Evolutionary conservation across 2,113 vertebrate species (phyloP), one percentile per base, ranked within the genome.

Genomic region (Symphodus melops): DNA sequence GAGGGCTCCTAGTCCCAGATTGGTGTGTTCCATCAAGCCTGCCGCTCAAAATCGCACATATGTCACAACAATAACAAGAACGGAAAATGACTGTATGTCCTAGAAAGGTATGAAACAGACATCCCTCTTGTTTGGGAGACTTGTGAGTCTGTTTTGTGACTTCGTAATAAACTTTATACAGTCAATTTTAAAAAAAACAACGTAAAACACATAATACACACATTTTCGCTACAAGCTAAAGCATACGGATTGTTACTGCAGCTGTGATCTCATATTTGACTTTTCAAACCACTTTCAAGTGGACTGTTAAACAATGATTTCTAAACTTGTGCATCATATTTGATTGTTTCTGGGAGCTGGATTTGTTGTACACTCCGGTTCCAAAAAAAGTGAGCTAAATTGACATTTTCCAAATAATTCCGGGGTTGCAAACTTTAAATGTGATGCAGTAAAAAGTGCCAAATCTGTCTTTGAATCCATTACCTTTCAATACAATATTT

Each of bases 61-160:
- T 81, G 87, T 86, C 90, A 91, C 60, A 82, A 85, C 86, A 78
- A 78, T 72, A 86, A 85, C 61, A 78, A 51, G 20, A 70, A 71
- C 60, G 68, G 75, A 77, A 81, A 79, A 85, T 81, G 60, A 57
- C 61, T 56, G 69, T 75, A 73, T 81, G 52, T n/a, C 69, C 21
- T 37, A 5, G 48, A 55, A 68, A 74, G 73, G 68, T 87, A 52
- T 56, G n/a, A 42, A 21, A 69, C 69, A 68, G 75, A 62, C 28
- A 51, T 60, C 71, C 39, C 55, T 82, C 65, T 79, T 81, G 75
- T 81, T 75, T 65, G 48, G 57, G 46, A 75, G 77, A 74, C 75
- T 73, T 36, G 77, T 46, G 63, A 75, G 17, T 44, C 42, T 44
- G 64, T 71, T 65, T 41, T 67, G 64, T 44, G 61, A 44, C 46